Evolutionary conservation across 2,888 invertebrate species (phyloP).

Genomic region (Axea sp.): DNA sequence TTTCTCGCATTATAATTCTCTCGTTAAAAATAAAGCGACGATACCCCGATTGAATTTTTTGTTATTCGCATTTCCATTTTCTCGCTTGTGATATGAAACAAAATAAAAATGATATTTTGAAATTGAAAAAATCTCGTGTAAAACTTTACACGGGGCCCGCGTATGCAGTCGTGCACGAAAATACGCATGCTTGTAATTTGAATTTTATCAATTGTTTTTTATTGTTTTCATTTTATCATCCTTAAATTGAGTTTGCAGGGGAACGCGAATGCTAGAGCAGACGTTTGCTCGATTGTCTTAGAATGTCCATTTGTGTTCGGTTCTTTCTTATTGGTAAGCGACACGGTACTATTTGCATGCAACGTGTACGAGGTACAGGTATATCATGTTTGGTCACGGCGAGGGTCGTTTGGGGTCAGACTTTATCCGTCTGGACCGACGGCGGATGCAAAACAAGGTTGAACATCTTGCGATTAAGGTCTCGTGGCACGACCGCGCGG

Average conservation of each 20-base stretch:
- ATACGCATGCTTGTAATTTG: too few species aligned
- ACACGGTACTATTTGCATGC: constrained; percentile 20
- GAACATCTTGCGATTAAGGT: constrained; percentile 69
- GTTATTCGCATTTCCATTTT: too few species aligned
- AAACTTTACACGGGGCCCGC: too few species aligned
- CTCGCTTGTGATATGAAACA: too few species aligned
- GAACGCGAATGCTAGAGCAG: too few species aligned
- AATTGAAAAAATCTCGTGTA: too few species aligned
- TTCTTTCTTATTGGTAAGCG: constrained; percentile 7
- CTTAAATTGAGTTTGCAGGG: too few species aligned
- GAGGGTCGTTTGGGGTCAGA: constrained; percentile 56
- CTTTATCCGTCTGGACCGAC: constrained; percentile 58
- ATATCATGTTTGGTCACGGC: constrained; percentile 35
- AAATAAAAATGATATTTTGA: too few species aligned
- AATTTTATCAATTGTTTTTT: too few species aligned
- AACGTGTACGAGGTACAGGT: constrained; percentile 37
- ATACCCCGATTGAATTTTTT: too few species aligned
- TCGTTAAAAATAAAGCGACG: neutral
- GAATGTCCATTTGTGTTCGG: neutral
- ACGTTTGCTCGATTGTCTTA: constrained; percentile 8
- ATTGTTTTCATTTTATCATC: too few species aligned
- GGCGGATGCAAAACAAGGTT: constrained; percentile 73
- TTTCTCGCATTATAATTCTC: neutral
- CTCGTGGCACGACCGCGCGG: constrained; percentile 67
- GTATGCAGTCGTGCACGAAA: too few species aligned